Conservation (phyloP, 2,888 invertebrate species). For the Drosophila demipolita region DNA sequence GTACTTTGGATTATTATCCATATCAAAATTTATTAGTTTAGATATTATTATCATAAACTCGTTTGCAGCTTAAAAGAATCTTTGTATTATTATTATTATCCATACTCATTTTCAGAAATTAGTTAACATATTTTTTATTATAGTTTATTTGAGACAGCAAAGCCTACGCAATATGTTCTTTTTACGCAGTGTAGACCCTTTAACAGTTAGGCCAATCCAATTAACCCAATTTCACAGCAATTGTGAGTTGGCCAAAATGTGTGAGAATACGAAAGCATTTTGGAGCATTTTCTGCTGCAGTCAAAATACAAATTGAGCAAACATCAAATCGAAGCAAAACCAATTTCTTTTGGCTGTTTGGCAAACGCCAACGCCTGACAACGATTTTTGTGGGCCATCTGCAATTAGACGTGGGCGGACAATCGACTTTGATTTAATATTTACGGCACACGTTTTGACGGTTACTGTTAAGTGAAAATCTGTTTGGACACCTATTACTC, state of each 20-base stretch:
- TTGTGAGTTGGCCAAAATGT: constrained; percentile 54
- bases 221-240: constrained; percentile 70
- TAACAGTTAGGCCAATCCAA: constrained; percentile 61
- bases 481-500: constrained; percentile 33
- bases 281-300: constrained; percentile 27
- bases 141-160: neutral
- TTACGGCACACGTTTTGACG: constrained; percentile 35
- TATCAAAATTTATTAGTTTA: neutral
- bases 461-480: constrained; percentile 18
- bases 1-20: neutral
- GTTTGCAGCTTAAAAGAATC: neutral
- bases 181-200: constrained; percentile 44
- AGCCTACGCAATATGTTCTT: constrained; percentile 47
- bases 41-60: neutral
- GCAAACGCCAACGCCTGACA: constrained; percentile 58
- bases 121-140: neutral
- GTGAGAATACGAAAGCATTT: constrained; percentile 53
- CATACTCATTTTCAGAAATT: constrained; percentile 1
- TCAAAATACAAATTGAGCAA: constrained; percentile 61
- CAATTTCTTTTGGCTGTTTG: constrained; percentile 49
- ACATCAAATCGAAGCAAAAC: constrained; percentile 60
- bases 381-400: constrained; percentile 51
- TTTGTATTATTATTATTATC: neutral
- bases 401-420: constrained; percentile 66
- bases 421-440: constrained; percentile 28